These are phyloP conservation scores for Drosophila punjabiensis DNA, from an alignment of 1,140 invertebrate species.

Conservation along the genomic window DNA sequence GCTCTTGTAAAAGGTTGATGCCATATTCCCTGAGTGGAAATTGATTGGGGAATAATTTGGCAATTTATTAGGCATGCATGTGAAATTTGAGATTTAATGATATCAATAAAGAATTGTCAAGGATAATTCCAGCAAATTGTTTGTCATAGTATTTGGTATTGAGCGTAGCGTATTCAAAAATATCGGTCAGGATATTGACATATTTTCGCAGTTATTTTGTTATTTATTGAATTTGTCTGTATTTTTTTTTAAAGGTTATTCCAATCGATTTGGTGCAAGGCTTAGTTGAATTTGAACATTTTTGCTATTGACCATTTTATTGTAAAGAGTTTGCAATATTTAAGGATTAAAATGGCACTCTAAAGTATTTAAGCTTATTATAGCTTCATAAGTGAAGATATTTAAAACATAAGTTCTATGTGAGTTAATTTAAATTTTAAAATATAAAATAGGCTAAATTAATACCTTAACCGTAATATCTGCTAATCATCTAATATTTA, in stretches of 20 bases:
- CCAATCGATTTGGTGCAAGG: background rate
- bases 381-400: background rate
- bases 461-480: too few relatives aligned
- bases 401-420: background rate
- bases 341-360: background rate
- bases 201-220: slow-evolving; percentile 27
- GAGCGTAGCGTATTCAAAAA: background rate
- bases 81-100: slow-evolving; percentile 18
- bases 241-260: slow-evolving; percentile 1
- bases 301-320: background rate
- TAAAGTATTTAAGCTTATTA: background rate
- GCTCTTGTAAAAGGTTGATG: slow-evolving; percentile 11
- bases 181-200: background rate
- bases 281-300: background rate
- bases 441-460: too few relatives aligned
- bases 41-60: slow-evolving; percentile 30
- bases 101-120: slow-evolving; percentile 3
- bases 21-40: slow-evolving; percentile 8
- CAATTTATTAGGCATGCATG: slow-evolving; percentile 16
- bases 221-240: slow-evolving; percentile 37
- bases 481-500: background rate
- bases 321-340: background rate
- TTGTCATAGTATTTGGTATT: background rate
- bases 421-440: background rate
- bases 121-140: background rate